Base-by-base conservation (phyloP, 2,113 vertebrate genomes). In the Polyodon spathula region DNA sequence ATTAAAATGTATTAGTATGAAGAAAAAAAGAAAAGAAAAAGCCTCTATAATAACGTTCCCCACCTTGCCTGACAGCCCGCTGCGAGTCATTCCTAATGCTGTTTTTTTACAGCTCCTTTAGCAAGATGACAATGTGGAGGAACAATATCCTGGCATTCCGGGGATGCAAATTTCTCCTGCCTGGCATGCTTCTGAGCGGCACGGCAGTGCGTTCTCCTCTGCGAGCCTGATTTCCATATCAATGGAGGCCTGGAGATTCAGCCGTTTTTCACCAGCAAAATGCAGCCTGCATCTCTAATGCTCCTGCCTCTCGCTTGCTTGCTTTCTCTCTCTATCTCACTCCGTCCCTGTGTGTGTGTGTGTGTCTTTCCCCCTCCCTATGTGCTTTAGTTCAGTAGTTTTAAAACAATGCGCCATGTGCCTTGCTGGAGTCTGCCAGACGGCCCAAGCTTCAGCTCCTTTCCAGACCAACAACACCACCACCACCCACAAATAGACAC, bases 21-120 rank as follows among this genome's bases (percentile, higher is more conserved):
- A n/a, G 14, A n/a, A 10, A 50, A n/a, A 50, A 50, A 50, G 48
- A 50, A n/a, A 50, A 27, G 27, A 27, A 27, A 6, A n/a, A 12
- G 48, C 15, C 12, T 50, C 48, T 50, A n/a, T 50, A 50, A 50
- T 17, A 4, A 54, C 41, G 53, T 41, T 46, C 58, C 67, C 62
- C 67, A 68, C 67, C 67, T 65, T 61, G 43, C 57, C 50, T 5
- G 60, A 59, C 44, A 44, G 53, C 51, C 50, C 63, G 59, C 67
- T 68, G 15, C 55, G 59, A 59, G 54, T 60, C 58, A 70, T 66
- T 60, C 53, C 59, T 42, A 54, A 43, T 40, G 48, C 56, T 60
- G 54, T 40, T 40, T 56, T 41, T 51, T 63, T 48, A 53, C 60
- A 62, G 54, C 58, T 51, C 61, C 60, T 63, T 51, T 59, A 55